Conservation (phyloP, 2,888 invertebrate genomes). For the Deroplatys truncata region DNA sequence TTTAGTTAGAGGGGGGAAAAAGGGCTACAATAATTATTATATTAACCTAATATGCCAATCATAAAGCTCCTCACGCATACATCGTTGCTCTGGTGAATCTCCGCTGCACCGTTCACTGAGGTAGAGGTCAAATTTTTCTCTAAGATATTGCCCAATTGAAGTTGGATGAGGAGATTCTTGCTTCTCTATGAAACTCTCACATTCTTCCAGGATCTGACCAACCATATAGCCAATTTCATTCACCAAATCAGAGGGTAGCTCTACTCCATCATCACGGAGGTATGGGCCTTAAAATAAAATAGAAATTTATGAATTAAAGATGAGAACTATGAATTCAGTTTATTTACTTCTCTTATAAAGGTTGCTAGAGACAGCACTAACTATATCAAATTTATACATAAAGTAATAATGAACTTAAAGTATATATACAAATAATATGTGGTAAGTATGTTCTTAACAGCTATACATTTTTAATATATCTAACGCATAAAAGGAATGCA, state of each 20-base stretch:
- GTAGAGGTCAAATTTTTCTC: slow-evolving; percentile 45
- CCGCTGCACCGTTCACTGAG: slow-evolving; percentile 37
- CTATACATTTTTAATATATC: no score
- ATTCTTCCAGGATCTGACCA: slow-evolving; percentile 44
- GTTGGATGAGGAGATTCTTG: slow-evolving; percentile 36
- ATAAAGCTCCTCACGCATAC: slow-evolving; percentile 49
- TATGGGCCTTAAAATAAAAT: slow-evolving; percentile 32
- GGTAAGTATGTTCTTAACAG: no score
- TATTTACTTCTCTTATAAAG: background rate
- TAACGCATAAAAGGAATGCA: no score
- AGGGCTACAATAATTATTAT: background rate
- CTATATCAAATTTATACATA: no score
- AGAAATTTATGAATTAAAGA: background rate
- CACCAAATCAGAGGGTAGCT: slow-evolving; percentile 43
- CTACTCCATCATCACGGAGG: slow-evolving; percentile 40
- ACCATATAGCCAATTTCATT: slow-evolving; percentile 40
- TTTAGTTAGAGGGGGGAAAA: no score
- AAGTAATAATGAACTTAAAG: no score
- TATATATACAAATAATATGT: no score
- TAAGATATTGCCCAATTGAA: slow-evolving; percentile 44
- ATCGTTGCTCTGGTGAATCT: slow-evolving; percentile 38
- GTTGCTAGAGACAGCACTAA: no score
- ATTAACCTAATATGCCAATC: slow-evolving; percentile 54
- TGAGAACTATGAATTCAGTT: background rate
- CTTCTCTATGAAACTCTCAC: slow-evolving; percentile 32